Evolutionary conservation across 2,113 vertebrate species (phyloP), one percentile per base, ranked within the genome.

Genomic region (Hoplias malabaricus): DNA sequence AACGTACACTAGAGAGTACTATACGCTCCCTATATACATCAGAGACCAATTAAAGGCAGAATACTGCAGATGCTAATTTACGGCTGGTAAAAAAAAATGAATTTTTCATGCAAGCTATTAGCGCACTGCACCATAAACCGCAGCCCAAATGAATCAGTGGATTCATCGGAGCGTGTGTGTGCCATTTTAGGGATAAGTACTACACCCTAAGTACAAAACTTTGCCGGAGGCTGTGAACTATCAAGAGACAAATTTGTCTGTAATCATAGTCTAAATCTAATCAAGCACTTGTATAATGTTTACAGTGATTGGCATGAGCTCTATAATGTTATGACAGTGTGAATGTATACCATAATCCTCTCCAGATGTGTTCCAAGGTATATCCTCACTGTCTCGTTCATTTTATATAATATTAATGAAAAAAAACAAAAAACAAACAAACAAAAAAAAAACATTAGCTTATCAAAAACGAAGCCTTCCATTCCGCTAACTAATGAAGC

Each of bases 331-430:
- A 54, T 48, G 59, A 73, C 10, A 62, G 8, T 1, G 4, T 48
- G 23, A 33, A 0, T 62, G 40, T 16, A 69, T 38, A 42, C 7
- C 46, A 38, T 31, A 29, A 68, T 25, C 48, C 29, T 65, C 21
- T 13, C 1, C 16, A 70, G 59, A 40, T 70, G 13, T 34, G 34
- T 61, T 19, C 27, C 21, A 31, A 21, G 23, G 23, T 11, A 61
- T 29, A 40, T 4, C 10, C 21, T 23, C 16, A 5, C 54, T 11
- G 5, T 33, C 14, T 36, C 31, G 21, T 1, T 11, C n/a, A 40
- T 34, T 67, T 75, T 29, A 67, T 67, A 27, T 75, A 53, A 75
- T 54, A 38, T 67, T 8, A 21, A 1, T 75, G 73, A 75, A 31
- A 16, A 16, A 21, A 25, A 3, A 21, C n/a, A 42, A 31, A 14